phyloP scores from a whole-genome alignment of 2,797 vertebrate species.

The Oreortyx pictus region DNA sequence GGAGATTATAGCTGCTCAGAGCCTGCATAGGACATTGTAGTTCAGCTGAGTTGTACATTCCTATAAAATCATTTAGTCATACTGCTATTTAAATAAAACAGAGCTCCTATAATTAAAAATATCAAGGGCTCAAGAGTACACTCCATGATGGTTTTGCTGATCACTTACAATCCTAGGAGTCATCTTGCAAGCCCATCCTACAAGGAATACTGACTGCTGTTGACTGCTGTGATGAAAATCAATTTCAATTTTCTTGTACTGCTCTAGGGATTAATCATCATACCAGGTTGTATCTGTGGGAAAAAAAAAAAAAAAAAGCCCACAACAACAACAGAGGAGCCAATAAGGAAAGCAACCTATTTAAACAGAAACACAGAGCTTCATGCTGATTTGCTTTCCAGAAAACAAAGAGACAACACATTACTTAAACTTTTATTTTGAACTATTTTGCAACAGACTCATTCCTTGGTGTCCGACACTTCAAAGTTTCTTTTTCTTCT shows the following conservation, averaged over 20 bases:
- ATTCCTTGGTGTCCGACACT: neutral
- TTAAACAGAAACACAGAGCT: neutral
- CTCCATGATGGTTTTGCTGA: neutral
- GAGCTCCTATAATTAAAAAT: neutral
- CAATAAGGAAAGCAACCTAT: neutral
- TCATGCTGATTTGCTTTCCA: neutral
- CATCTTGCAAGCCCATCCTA: neutral
- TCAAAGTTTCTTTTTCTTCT: neutral
- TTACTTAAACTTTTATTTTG: neutral
- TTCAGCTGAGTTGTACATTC: neutral
- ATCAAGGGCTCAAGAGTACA: neutral
- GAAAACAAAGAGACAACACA: neutral
- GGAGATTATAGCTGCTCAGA: neutral
- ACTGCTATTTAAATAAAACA: neutral
- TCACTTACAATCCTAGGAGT: neutral
- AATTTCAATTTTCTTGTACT: constrained; percentile 9
- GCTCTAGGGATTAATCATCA: neutral
- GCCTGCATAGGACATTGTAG: neutral
- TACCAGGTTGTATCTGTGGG: neutral
- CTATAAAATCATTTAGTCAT: neutral
- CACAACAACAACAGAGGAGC: neutral
- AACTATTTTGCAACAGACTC: neutral
- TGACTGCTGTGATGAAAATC: constrained; percentile 11
- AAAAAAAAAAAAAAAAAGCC: neutral
- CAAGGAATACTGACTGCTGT: neutral